Percentiles rank a stretch among this genome's conserved stretches.
Conservation (phyloP, 2,888 invertebrate genomes). For the Beris chalybata region DNA sequence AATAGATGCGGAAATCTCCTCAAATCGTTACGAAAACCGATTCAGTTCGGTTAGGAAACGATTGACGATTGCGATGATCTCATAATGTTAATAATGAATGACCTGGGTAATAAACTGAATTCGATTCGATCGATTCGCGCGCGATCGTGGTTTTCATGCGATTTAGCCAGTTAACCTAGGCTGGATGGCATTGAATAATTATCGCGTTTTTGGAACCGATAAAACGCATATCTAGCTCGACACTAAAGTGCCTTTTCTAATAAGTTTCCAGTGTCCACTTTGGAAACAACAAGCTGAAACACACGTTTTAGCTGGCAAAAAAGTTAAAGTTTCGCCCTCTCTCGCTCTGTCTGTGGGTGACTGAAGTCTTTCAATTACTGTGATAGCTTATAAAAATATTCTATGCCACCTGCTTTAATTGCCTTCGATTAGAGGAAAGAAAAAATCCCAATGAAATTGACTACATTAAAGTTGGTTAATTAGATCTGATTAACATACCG, state of each 20-base stretch:
- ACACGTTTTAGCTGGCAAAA: not conserved
- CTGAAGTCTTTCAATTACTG: too few species aligned
- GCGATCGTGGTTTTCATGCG: constrained; percentile 6
- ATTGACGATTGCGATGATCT: constrained; percentile 10
- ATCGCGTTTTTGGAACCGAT: constrained; percentile 9
- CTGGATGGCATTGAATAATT: constrained; percentile 22
- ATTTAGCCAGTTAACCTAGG: constrained; percentile 1
- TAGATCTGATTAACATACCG: too few species aligned
- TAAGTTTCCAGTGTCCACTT: not conserved
- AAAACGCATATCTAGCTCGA: not conserved
- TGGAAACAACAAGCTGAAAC: not conserved
- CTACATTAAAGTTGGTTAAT: too few species aligned
- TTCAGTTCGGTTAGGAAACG: constrained; percentile 16
- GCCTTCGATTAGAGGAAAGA: too few species aligned
- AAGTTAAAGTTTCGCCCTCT: not conserved
- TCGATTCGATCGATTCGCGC: constrained; percentile 3
- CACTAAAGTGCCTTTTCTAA: too few species aligned
- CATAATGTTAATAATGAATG: constrained; percentile 15
- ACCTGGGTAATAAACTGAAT: not conserved
- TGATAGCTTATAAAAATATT: too few species aligned
- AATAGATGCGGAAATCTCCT: constrained; percentile 22
- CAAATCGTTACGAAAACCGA: not conserved
- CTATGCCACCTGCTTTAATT: too few species aligned
- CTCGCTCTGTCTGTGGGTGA: not conserved
- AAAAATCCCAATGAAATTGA: too few species aligned